Conservation (phyloP, 1,140 invertebrate genomes). For the Lordiphosa mommai region DNA sequence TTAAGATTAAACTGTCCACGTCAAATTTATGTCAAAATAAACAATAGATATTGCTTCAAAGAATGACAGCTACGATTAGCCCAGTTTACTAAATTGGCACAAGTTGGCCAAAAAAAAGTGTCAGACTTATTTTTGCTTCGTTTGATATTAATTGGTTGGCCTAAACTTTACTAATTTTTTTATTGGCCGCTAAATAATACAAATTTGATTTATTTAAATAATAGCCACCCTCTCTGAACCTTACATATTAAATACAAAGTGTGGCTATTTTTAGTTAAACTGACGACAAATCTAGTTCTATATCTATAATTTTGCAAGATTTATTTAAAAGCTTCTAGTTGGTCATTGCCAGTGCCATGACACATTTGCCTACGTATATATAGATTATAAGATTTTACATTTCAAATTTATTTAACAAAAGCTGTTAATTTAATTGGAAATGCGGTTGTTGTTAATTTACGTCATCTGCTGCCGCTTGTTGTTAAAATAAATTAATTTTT, state of each 20-base stretch:
- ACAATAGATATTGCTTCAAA: slow-evolving; percentile 46
- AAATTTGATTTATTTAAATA: slow-evolving; percentile 49
- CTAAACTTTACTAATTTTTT: slow-evolving; percentile 67
- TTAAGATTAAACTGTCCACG: slow-evolving; percentile 61
- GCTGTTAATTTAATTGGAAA: slow-evolving; percentile 68
- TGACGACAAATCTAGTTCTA: background rate
- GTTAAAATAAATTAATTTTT: slow-evolving; percentile 70
- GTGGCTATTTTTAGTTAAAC: slow-evolving; percentile 17
- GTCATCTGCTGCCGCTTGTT: slow-evolving; percentile 63
- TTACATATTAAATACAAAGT: slow-evolving; percentile 22
- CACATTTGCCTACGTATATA: slow-evolving; percentile 42
- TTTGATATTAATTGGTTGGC: slow-evolving; percentile 32
- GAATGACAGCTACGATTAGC: slow-evolving; percentile 60
- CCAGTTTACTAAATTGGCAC: slow-evolving; percentile 47
- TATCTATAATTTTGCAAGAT: slow-evolving; percentile 8
- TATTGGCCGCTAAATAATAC: slow-evolving; percentile 63
- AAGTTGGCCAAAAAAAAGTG: slow-evolving; percentile 17
- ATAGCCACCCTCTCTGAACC: slow-evolving; percentile 34
- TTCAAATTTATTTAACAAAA: slow-evolving; percentile 17
- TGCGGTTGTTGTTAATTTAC: slow-evolving; percentile 61
- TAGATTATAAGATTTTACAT: slow-evolving; percentile 1
- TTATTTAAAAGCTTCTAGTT: slow-evolving; percentile 42
- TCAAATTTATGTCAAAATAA: slow-evolving; percentile 67
- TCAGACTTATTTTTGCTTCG: slow-evolving; percentile 16
- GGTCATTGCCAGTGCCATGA: slow-evolving; percentile 38